Base-by-base conservation (phyloP, 2,888 invertebrate species). In the Sminthurinus aureus region DNA sequence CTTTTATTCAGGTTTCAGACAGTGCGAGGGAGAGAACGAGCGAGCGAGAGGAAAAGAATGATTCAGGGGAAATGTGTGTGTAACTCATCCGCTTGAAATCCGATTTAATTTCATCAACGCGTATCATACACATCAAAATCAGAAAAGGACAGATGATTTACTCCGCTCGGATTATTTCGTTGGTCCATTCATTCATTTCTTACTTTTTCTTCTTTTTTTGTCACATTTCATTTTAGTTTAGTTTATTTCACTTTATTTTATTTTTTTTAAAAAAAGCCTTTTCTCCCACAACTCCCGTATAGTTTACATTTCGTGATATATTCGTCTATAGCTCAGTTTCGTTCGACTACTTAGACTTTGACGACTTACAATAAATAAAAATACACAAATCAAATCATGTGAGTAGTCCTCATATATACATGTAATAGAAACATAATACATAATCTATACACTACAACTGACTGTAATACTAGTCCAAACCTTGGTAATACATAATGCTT, bases 131-230 rank as follows among this genome's bases (percentile, higher is more conserved):
- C 69, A 22, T 69, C 13, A 20, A 20, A n/a, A 76, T 75, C 66
- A 75, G 76, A 67, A 76, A 82, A 82, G 82, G 82, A 82, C 82
- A 82, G 82, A 82, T 82, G 82, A 82, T 82, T 82, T 81, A 81
- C 76, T 76, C 67, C 82, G 82, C 82, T 82, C 82, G 82, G 82
- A 82, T 82, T 82, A 82, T 82, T 76, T 82, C 71, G 52, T 22
- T 51, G 52, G 22, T 76, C 71, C 71, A 80, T 69, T 67, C 80
- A 38, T 20, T 24, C 38, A 13, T 67, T 69, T 79, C 24, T 75
- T 51, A 26, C 38, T 66, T 67, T 69, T 79, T 80, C 71, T 52
- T 73, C 71, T 73, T 18, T 69, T 71, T 52, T 12, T 52, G 73
- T 80, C 80, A 80, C 80, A 80, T 80, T 80, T 78, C 78, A 77